phyloP scores from a whole-genome alignment of 2,888 invertebrate genomes.

The Lucinisca nassula region DNA sequence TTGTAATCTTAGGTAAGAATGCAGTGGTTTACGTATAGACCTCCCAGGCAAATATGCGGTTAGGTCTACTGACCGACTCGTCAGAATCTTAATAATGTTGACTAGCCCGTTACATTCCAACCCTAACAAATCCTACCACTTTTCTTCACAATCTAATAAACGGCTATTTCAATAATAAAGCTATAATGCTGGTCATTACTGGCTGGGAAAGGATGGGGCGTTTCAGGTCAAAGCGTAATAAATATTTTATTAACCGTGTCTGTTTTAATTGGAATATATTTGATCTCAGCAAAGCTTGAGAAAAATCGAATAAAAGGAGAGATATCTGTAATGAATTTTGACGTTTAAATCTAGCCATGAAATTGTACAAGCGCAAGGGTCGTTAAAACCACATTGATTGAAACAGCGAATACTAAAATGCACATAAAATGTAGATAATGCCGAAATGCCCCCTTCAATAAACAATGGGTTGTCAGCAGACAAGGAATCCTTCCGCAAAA shows the following conservation, averaged over 20 bases:
- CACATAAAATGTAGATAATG: constrained; percentile 24
- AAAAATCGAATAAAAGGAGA: constrained; percentile 14
- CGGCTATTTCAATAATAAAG: not conserved
- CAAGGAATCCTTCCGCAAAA: not conserved
- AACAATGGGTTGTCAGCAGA: not conserved
- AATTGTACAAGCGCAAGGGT: constrained; percentile 11
- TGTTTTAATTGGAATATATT: constrained; percentile 60
- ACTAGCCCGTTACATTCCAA: too few species aligned
- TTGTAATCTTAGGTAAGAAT: too few species aligned
- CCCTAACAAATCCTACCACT: too few species aligned
- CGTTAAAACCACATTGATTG: constrained; percentile 18
- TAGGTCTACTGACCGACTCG: too few species aligned
- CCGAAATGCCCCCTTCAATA: not conserved
- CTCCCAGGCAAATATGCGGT: too few species aligned
- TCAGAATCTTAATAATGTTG: too few species aligned
- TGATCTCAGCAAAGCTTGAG: not conserved
- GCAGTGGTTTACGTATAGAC: too few species aligned
- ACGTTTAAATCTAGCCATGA: constrained; percentile 27
- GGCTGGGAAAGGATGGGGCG: not conserved
- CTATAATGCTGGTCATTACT: not conserved
- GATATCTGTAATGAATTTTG: constrained; percentile 14
- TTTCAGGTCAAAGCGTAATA: constrained; percentile 55
- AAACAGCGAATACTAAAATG: constrained; percentile 14
- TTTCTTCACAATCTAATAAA: too few species aligned
- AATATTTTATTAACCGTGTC: constrained; percentile 68